Conservation (phyloP, 2,888 invertebrate genomes). For the Stomorhina lunata region DNA sequence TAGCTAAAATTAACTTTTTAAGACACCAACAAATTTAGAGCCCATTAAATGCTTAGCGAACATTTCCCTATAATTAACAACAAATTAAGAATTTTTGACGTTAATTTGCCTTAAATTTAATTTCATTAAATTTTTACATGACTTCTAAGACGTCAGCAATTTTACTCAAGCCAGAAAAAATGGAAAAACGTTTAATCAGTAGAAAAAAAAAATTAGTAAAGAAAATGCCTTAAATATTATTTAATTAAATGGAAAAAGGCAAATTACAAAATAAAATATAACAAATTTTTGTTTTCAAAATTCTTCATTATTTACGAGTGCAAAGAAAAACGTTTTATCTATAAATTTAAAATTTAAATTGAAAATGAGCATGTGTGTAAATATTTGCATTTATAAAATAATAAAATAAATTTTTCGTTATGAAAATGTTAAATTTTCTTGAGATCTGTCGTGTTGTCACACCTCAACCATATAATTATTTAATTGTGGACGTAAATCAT, state of each 20-base stretch:
- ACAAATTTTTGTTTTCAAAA: background rate
- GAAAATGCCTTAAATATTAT: background rate
- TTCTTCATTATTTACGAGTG: background rate
- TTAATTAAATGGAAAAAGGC: background rate
- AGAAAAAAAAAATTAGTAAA: background rate
- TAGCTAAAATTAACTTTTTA: conserved; percentile 8
- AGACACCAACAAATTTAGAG: background rate
- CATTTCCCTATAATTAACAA: background rate
- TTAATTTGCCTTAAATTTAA: conserved; percentile 1
- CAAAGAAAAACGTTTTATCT: background rate
- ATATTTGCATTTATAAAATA: background rate
- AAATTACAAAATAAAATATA: background rate
- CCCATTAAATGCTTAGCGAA: background rate
- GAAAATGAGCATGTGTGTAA: background rate
- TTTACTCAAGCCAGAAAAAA: background rate
- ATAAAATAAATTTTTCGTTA: background rate
- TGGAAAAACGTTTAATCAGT: conserved; percentile 7
- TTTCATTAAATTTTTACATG: background rate
- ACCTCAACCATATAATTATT: conserved; percentile 59
- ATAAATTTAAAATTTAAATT: conserved; percentile 9
- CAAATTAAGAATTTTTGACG: conserved; percentile 11
- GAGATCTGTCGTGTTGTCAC: conserved; percentile 51
- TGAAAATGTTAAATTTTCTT: conserved; percentile 26
- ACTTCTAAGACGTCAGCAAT: conserved; percentile 36
- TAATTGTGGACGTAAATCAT: conserved; percentile 60